Evolutionary conservation across 1,140 invertebrate species (phyloP).

Genomic region (Mycetomoellerius zeteki): DNA sequence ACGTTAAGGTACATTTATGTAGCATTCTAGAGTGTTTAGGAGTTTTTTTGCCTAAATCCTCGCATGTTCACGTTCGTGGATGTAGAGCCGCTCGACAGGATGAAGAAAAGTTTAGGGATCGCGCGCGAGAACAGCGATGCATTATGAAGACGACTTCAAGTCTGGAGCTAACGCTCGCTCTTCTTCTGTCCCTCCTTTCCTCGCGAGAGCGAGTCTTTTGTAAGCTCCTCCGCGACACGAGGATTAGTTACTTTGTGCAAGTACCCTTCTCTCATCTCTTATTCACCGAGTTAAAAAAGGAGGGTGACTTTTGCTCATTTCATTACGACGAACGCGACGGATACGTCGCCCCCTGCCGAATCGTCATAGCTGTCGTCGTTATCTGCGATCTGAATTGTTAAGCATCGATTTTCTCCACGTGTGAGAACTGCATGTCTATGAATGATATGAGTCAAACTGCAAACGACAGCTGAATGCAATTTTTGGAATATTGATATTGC

Average conservation of each 20-base stretch:
- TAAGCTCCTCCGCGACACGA: constrained; percentile 73
- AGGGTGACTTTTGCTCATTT: constrained; percentile 61
- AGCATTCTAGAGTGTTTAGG: constrained; percentile 19
- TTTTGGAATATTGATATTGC: background rate
- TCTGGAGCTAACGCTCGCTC: constrained; percentile 9
- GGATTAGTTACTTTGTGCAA: constrained; percentile 80
- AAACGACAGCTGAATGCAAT: background rate
- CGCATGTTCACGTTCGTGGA: background rate
- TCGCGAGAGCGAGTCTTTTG: constrained; percentile 71
- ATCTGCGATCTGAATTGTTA: constrained; percentile 20
- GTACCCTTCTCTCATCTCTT: constrained; percentile 76
- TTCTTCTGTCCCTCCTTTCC: constrained; percentile 51
- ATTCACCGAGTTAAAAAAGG: constrained; percentile 73
- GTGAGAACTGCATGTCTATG: background rate
- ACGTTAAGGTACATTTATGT: constrained; percentile 17
- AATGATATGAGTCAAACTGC: background rate
- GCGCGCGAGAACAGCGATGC: constrained; percentile 53
- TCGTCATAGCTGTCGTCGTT: constrained; percentile 1
- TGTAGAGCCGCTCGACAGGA: constrained; percentile 39
- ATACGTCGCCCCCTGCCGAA: background rate
- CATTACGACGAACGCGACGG: constrained; percentile 27
- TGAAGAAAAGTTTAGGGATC: constrained; percentile 60
- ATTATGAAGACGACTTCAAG: constrained; percentile 62
- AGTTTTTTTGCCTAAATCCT: background rate
- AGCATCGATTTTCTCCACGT: background rate